Percentiles rank a stretch among this genome's conserved stretches.
phyloP scores from a whole-genome alignment of 2,113 vertebrate genomes.

The Istiophorus platypterus region DNA sequence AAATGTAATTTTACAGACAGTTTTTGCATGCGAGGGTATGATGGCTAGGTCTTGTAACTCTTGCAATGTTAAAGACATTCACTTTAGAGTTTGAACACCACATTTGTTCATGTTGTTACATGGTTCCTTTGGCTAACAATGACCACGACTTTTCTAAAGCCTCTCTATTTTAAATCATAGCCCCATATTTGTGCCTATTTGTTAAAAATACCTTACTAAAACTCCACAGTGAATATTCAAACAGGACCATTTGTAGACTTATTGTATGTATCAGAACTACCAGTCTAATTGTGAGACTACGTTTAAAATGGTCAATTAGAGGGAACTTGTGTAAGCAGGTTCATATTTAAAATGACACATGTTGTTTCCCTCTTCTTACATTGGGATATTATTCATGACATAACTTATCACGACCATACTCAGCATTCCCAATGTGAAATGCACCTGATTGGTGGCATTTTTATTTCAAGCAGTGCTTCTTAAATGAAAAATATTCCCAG shows the following conservation, averaged over 20 bases:
- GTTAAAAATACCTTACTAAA: not conserved
- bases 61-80: not conserved
- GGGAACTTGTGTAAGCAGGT: not conserved
- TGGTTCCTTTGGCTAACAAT: conserved; percentile 8
- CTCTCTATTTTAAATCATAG: not conserved
- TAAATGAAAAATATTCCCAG: not conserved
- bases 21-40: not conserved
- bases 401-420: not conserved
- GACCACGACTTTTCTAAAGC: conserved; percentile 1
- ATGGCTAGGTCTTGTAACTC: not conserved
- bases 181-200: not conserved
- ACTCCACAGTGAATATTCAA: not conserved
- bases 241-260: not conserved
- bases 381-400: not conserved
- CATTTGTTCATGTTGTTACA: not conserved
- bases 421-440: not conserved
- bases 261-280: not conserved
- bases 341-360: not conserved
- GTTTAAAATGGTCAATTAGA: not conserved
- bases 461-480: not conserved
- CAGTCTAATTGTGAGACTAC: not conserved
- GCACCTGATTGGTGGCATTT: not conserved
- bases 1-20: not conserved
- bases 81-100: not conserved
- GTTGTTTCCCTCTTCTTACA: not conserved